Conservation (phyloP, 2,113 vertebrate genomes). For the Gymnocephalus cernua region DNA sequence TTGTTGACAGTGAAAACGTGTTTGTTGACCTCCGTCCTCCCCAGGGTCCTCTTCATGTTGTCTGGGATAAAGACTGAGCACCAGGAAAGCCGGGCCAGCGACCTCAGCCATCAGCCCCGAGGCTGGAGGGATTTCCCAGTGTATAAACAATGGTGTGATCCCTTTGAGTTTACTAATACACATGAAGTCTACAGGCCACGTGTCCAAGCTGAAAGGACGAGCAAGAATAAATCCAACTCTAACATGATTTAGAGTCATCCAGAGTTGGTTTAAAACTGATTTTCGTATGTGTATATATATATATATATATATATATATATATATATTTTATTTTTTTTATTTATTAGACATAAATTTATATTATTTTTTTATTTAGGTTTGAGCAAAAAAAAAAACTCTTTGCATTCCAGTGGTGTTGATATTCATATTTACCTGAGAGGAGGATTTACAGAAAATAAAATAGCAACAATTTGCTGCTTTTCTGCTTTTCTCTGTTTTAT, state of each 20-base stretch:
- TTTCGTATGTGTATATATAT: too few species aligned
- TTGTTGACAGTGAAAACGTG: slow-evolving; percentile 51
- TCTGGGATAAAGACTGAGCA: slow-evolving; percentile 33
- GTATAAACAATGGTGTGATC: slow-evolving; percentile 17
- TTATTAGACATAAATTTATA: too few species aligned
- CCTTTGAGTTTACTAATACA: background rate
- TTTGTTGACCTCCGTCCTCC: slow-evolving; percentile 27
- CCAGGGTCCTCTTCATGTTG: slow-evolving; percentile 3
- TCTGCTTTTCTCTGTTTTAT: background rate
- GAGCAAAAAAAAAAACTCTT: background rate
- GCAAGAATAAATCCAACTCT: background rate
- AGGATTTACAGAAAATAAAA: background rate
- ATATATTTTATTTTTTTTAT: too few species aligned
- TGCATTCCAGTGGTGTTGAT: background rate
- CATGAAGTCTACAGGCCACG: slow-evolving; percentile 10
- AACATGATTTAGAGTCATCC: background rate
- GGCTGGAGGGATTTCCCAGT: slow-evolving; percentile 43
- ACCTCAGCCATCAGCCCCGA: slow-evolving; percentile 13
- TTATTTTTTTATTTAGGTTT: background rate
- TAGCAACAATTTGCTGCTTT: background rate
- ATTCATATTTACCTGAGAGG: background rate
- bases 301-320: too few species aligned
- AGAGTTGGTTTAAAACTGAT: background rate
- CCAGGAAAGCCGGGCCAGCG: slow-evolving; percentile 1
- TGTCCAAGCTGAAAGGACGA: background rate